Evolutionary conservation across 2,113 vertebrate genomes (phyloP).

Genomic region (Oreochromis spilurus): DNA sequence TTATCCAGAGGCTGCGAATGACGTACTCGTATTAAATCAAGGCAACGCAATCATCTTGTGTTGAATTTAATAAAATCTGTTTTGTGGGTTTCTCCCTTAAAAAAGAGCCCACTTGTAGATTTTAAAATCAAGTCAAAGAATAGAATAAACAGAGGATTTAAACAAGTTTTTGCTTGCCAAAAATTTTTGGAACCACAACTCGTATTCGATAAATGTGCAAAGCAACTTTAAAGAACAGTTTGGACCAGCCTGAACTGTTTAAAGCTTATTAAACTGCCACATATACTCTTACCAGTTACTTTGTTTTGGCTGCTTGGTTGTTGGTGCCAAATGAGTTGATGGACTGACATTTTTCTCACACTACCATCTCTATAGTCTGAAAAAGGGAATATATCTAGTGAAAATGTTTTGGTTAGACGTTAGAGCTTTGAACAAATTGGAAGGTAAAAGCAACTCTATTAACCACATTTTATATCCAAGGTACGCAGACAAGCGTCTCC

Average conservation of each 20-base stretch:
- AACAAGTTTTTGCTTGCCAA: not conserved
- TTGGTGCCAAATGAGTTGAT: not conserved
- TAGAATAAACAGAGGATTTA: not conserved
- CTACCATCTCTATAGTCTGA: not conserved
- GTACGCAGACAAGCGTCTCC: not conserved
- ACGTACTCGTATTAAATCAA: not conserved
- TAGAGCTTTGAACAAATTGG: not conserved
- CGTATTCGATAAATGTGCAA: not conserved
- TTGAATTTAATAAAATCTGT: not conserved
- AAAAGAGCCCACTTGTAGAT: not conserved
- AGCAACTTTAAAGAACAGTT: not conserved
- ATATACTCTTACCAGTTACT: not conserved
- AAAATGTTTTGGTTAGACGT: not conserved
- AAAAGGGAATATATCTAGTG: not conserved
- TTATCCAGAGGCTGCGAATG: not conserved
- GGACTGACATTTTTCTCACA: not conserved
- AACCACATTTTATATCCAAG: not conserved
- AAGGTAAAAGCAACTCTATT: not conserved
- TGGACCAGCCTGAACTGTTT: not conserved
- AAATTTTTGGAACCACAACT: rapidly evolving
- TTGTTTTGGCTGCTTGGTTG: not conserved
- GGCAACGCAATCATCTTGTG: not conserved
- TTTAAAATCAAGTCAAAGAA: not conserved
- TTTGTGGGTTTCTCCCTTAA: not conserved
- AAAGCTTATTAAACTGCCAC: not conserved